phyloP scores from a whole-genome alignment of 2,888 invertebrate genomes.

The Asteroscopus sphinx region DNA sequence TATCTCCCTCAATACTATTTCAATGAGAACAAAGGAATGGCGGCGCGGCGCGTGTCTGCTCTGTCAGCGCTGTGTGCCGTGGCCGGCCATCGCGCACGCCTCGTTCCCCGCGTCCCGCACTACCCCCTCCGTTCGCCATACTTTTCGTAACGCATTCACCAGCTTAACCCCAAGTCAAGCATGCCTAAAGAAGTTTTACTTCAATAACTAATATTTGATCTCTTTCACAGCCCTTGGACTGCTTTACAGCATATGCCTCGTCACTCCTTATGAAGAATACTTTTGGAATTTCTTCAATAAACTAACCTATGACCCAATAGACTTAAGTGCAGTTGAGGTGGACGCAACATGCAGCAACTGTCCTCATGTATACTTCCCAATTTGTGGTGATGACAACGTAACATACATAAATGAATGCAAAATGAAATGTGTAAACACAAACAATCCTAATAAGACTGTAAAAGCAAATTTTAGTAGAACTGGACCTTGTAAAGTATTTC shows the following conservation, averaged over 20 bases:
- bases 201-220: neutral
- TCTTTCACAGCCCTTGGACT: slow-evolving; percentile 26
- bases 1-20: no score
- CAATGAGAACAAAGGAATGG: no score
- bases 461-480: slow-evolving; percentile 8
- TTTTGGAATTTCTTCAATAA: neutral
- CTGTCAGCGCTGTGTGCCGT: no score
- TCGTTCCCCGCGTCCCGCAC: no score
- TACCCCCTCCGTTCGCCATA: no score
- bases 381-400: slow-evolving; percentile 64
- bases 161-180: no score
- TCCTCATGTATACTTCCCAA: slow-evolving; percentile 64
- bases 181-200: no score
- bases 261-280: neutral
- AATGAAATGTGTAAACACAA: slow-evolving; percentile 57
- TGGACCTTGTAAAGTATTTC: slow-evolving; percentile 33
- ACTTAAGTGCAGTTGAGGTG: rapidly evolving
- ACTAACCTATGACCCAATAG: neutral
- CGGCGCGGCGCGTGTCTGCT: no score
- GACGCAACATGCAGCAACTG: slow-evolving; percentile 42
- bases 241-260: neutral
- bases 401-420: slow-evolving; percentile 70
- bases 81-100: no score
- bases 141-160: no score
- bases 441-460: rapidly evolving